phyloP scores from a whole-genome alignment of 2,797 vertebrate genomes.

The Sebastes itinus region DNA sequence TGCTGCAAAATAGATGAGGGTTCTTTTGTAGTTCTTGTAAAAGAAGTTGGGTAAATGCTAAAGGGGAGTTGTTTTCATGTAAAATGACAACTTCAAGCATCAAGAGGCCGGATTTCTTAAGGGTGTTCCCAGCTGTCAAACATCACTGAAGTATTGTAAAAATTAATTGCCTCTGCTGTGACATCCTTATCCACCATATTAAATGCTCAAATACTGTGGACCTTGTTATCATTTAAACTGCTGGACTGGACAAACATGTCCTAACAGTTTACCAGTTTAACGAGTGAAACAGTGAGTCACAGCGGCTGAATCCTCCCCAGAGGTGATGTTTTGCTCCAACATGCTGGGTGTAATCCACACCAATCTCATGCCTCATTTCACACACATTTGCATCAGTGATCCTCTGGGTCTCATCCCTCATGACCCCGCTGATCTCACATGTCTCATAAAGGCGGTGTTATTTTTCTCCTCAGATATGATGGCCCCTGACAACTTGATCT shows the following conservation, averaged over 20 bases:
- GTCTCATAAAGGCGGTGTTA: slow-evolving; percentile 2
- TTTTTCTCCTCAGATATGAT: background rate
- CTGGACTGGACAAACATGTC: background rate
- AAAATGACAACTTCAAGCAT: background rate
- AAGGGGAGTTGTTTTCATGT: slow-evolving; percentile 4
- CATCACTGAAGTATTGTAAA: background rate
- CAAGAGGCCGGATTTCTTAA: background rate
- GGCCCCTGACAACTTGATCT: slow-evolving; percentile 44
- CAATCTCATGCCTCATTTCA: slow-evolving; percentile 41
- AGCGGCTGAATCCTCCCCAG: slow-evolving; percentile 13
- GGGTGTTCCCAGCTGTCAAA: background rate
- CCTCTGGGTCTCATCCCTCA: background rate
- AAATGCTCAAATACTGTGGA: background rate
- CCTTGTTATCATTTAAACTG: background rate
- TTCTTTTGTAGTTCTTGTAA: slow-evolving; percentile 8
- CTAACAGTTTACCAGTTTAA: slow-evolving; percentile 1
- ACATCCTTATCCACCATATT: background rate
- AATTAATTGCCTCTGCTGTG: background rate
- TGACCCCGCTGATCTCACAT: background rate
- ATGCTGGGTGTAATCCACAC: slow-evolving; percentile 34
- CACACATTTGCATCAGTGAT: slow-evolving; percentile 44
- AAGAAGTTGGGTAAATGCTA: slow-evolving; percentile 12
- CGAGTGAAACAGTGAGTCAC: background rate
- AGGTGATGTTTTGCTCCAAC: slow-evolving; percentile 39
- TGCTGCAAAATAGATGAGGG: slow-evolving; percentile 40